These are phyloP conservation scores for Bungarus multicinctus DNA, from an alignment of 2,113 vertebrate genomes.

Conservation along the genomic window DNA sequence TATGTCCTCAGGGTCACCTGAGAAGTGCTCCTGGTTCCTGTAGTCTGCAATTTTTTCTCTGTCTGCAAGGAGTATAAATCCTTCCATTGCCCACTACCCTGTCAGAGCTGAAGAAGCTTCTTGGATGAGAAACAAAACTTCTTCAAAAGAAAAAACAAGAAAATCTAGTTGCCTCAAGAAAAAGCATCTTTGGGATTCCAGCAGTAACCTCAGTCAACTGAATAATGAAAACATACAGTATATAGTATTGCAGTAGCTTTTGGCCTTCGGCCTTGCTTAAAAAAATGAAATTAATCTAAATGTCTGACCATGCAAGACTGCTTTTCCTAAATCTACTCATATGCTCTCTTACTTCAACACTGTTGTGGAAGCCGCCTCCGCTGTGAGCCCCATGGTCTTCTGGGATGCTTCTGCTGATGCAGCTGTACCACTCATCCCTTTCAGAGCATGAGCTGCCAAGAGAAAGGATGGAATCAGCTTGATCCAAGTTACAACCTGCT, in stretches of 20 bases:
- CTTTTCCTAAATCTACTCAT: not conserved
- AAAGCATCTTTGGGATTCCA: conserved; percentile 1
- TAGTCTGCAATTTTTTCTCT: no score
- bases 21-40: no score
- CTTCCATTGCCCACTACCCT: no score
- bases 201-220: not conserved
- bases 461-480: conserved; percentile 22
- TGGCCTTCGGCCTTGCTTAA: not conserved
- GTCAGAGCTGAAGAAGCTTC: no score
- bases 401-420: conserved; percentile 80
- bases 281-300: conserved; percentile 6
- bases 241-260: conserved; percentile 10
- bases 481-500: conserved; percentile 23
- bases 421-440: conserved; percentile 93
- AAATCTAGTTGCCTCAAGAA: no score
- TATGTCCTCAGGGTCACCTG: no score
- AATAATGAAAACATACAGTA: not conserved
- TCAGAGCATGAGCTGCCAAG: conserved; percentile 85
- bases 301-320: not conserved
- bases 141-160: no score
- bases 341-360: conserved; percentile 68
- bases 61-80: no score
- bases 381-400: conserved; percentile 78
- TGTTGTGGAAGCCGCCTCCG: conserved; percentile 69
- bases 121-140: no score